Conservation (phyloP, 1,140 invertebrate species). For the Aradophagus sp. region DNA sequence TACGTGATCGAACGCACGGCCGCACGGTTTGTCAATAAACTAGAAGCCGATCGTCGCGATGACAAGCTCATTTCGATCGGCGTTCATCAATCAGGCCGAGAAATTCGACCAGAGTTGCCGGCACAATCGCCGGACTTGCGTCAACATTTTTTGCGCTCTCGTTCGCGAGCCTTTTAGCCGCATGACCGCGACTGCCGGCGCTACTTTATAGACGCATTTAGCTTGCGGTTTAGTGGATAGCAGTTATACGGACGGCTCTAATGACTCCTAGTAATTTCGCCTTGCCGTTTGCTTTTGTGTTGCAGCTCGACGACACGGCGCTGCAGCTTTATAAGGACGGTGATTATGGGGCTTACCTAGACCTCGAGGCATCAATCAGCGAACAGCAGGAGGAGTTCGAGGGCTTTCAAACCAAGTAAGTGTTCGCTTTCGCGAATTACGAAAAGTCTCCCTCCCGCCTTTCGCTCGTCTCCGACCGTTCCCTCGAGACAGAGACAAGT, state of each 20-base stretch:
- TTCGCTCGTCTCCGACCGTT: no score
- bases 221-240: constrained; percentile 52
- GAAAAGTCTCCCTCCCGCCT: no score
- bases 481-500: no score
- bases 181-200: constrained; percentile 31
- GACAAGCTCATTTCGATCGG: constrained; percentile 20
- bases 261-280: constrained; percentile 58
- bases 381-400: constrained; percentile 98
- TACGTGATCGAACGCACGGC: constrained; percentile 18
- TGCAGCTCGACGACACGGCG: constrained; percentile 96
- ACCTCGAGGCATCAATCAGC: constrained; percentile 94
- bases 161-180: constrained; percentile 26
- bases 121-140: no score
- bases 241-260: constrained; percentile 51
- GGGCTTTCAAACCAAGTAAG: constrained; percentile 94
- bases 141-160: no score
- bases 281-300: constrained; percentile 66
- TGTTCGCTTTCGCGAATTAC: constrained; percentile 56
- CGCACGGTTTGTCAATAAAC: no score
- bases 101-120: no score
- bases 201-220: constrained; percentile 53
- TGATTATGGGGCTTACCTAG: constrained; percentile 96
- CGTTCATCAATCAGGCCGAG: no score
- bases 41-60: no score
- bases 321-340: constrained; percentile 97